These are phyloP conservation scores for Zoroaster sp. DNA, from an alignment of 53 echinoderm and acorn worm species.

Conservation along the genomic window DNA sequence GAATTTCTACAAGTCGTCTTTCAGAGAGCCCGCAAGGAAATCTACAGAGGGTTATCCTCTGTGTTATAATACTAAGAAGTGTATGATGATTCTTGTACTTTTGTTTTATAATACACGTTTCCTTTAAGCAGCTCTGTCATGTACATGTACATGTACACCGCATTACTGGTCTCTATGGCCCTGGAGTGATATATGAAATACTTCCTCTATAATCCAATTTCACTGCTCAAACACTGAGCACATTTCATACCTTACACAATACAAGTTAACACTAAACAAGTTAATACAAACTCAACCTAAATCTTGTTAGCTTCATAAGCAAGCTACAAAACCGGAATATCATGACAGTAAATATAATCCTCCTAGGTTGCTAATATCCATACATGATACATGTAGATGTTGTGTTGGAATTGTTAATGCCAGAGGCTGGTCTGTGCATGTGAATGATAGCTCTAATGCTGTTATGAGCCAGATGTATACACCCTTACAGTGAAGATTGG, in stretches of 20 bases:
- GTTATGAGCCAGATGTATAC: not conserved
- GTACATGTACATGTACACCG: too few relatives aligned
- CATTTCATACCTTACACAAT: constrained; percentile 19
- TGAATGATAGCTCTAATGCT: constrained; percentile 41
- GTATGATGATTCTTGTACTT: too few relatives aligned
- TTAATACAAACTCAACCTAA: constrained; percentile 1
- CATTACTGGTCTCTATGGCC: too few relatives aligned
- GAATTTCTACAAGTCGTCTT: too few relatives aligned
- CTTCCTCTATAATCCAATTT: constrained; percentile 41
- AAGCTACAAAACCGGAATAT: not conserved
- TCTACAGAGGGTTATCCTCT: too few relatives aligned
- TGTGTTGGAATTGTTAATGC: constrained; percentile 8
- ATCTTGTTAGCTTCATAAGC: constrained; percentile 2
- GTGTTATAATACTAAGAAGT: too few relatives aligned
- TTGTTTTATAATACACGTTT: not conserved
- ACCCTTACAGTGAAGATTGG: not conserved
- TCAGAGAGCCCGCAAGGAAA: too few relatives aligned
- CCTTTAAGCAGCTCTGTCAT: not conserved
- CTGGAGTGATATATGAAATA: not conserved
- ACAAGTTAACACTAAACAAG: not conserved
- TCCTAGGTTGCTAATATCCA: not conserved
- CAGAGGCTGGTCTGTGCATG: not conserved
- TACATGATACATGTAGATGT: constrained; percentile 4
- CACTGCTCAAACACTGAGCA: not conserved
- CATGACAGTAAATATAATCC: not conserved